Conservation (phyloP, 2,113 vertebrate species). For the Burhinus bistriatus region DNA sequence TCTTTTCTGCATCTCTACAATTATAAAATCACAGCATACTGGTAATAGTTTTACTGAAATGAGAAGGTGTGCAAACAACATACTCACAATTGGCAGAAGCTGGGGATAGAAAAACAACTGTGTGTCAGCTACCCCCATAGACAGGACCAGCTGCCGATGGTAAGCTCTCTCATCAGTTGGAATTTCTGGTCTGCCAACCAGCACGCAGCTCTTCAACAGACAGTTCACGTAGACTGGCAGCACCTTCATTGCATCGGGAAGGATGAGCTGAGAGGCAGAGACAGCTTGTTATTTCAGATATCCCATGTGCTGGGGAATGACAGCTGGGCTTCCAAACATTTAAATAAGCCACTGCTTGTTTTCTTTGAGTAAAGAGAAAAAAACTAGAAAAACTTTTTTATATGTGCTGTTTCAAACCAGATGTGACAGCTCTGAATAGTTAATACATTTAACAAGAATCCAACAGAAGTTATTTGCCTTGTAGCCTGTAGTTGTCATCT, state of each 20-base stretch:
- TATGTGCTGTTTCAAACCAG: neutral
- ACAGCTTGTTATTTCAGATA: neutral
- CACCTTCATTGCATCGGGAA: conserved; percentile 94
- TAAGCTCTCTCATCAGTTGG: conserved; percentile 84
- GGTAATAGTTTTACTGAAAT: no score
- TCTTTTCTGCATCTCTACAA: neutral
- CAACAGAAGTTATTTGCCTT: neutral
- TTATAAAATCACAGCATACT: rapidly evolving
- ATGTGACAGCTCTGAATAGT: neutral
- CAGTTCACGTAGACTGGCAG: conserved; percentile 93
- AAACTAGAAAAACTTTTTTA: neutral
- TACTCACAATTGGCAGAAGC: conserved; percentile 87
- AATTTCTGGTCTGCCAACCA: conserved; percentile 83
- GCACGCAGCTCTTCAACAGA: conserved; percentile 85
- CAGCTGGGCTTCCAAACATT: neutral
- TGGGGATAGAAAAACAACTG: conserved; percentile 91
- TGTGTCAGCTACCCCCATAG: conserved; percentile 89
- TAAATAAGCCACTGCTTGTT: neutral
- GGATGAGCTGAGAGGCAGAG: conserved; percentile 82
- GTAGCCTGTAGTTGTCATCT: rapidly evolving
- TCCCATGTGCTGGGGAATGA: rapidly evolving
- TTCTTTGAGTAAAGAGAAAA: neutral
- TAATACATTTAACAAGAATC: neutral
- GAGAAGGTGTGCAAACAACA: rapidly evolving
- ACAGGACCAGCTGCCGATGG: conserved; percentile 83